A percentile compares a stretch with the other conserved stretches of the same genome.
Conservation (phyloP, 2,797 vertebrate genomes). For the Dallia pectoralis region DNA sequence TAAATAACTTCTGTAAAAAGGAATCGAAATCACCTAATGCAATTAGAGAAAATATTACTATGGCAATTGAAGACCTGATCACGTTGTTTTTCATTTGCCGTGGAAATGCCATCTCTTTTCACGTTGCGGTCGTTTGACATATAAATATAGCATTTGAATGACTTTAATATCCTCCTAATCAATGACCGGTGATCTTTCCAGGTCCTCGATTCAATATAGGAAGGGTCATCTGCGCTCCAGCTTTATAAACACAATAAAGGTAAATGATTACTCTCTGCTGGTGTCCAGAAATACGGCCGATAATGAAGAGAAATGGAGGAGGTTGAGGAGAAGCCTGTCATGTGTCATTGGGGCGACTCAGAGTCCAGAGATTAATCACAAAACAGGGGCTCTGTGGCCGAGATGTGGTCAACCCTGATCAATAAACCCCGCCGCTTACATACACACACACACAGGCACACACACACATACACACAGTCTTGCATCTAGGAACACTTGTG, state of each 20-base stretch:
- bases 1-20: constrained; percentile 11
- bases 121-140: constrained; percentile 91
- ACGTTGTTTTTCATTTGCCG: constrained; percentile 60
- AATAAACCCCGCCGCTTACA: constrained; percentile 64
- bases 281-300: constrained; percentile 75
- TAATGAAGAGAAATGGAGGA: constrained; percentile 85
- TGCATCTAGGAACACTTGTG: constrained; percentile 32
- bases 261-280: constrained; percentile 81
- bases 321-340: constrained; percentile 76
- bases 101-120: constrained; percentile 77
- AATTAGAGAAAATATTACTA: constrained; percentile 54
- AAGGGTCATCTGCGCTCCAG: constrained; percentile 82
- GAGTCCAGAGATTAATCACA: constrained; percentile 78
- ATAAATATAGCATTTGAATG: constrained; percentile 93
- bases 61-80: constrained; percentile 47
- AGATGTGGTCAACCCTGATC: constrained; percentile 79
- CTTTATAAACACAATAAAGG: constrained; percentile 91
- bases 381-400: constrained; percentile 73
- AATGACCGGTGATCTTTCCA: constrained; percentile 99
- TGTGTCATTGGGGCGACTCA: constrained; percentile 78
- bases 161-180: constrained; percentile 99
- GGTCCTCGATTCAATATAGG: constrained; percentile 91
- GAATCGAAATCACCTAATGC: constrained; percentile 46
- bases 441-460: constrained; percentile 40
- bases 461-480: constrained; percentile 46